Evolutionary conservation across 2,888 invertebrate species (phyloP).

Genomic region (Chalcosyrphus nemorum): DNA sequence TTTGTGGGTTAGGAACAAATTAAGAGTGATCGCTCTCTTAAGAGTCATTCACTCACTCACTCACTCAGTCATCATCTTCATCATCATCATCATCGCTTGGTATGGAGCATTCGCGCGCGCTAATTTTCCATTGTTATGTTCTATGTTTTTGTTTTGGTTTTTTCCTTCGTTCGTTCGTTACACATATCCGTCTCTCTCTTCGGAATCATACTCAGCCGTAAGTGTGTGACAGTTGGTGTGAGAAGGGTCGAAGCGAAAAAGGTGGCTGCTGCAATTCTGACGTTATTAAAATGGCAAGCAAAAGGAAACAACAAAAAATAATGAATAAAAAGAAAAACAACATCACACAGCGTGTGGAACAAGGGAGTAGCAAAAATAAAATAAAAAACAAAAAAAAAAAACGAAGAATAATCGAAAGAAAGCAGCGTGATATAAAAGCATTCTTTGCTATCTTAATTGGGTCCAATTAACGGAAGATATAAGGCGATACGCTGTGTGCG

Average conservation of each 20-base stretch:
- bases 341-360: constrained; percentile 23
- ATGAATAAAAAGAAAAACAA: too few relatives aligned
- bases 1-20: neutral
- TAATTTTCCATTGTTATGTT: constrained; percentile 72
- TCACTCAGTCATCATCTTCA: too few relatives aligned
- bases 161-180: constrained; percentile 49
- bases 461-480: constrained; percentile 75
- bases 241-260: constrained; percentile 39
- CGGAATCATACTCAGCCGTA: constrained; percentile 47
- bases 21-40: constrained; percentile 36
- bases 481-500: constrained; percentile 68
- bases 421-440: constrained; percentile 72
- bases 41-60: constrained; percentile 27
- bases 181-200: constrained; percentile 35
- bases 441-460: constrained; percentile 75
- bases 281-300: constrained; percentile 73
- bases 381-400: constrained; percentile 31
- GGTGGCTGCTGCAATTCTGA: constrained; percentile 70
- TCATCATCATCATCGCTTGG: constrained; percentile 17
- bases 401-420: constrained; percentile 53
- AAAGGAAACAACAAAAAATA: constrained; percentile 61
- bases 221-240: constrained; percentile 58
- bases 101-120: constrained; percentile 66
- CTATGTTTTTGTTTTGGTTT: constrained; percentile 72
- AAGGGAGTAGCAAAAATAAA: constrained; percentile 11